phyloP scores from a whole-genome alignment of 2,797 vertebrate genomes.

The Neoniphon sammara region DNA sequence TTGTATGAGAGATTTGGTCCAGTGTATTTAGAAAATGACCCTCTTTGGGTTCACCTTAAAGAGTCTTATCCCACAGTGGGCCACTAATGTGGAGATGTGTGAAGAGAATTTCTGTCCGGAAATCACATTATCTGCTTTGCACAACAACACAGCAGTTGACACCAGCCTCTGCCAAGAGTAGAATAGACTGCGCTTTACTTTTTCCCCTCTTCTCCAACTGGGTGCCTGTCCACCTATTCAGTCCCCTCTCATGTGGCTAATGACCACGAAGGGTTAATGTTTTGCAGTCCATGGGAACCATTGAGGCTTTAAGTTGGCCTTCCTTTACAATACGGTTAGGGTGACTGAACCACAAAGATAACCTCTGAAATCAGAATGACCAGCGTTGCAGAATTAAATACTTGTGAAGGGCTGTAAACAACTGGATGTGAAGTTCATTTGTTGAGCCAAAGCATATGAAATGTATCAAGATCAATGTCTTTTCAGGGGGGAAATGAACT shows the following conservation, averaged over 20 bases:
- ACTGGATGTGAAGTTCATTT: slow-evolving; percentile 42
- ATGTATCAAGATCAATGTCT: slow-evolving; percentile 17
- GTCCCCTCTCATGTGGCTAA: slow-evolving; percentile 56
- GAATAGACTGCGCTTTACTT: slow-evolving; percentile 49
- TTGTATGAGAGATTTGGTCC: slow-evolving; percentile 48
- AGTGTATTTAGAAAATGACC: slow-evolving; percentile 48
- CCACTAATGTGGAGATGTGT: slow-evolving; percentile 47
- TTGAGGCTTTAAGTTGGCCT: slow-evolving; percentile 65
- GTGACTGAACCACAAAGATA: slow-evolving; percentile 61
- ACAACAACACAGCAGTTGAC: slow-evolving; percentile 67
- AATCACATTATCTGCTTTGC: slow-evolving; percentile 75
- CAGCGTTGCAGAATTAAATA: slow-evolving; percentile 75
- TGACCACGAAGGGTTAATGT: slow-evolving; percentile 72
- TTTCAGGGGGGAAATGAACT: not conserved
- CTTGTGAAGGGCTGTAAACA: slow-evolving; percentile 70
- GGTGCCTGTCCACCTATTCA: slow-evolving; percentile 65
- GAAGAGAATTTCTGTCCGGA: slow-evolving; percentile 62
- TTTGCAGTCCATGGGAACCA: slow-evolving; percentile 68
- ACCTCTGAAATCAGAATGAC: slow-evolving; percentile 69
- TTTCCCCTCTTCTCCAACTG: slow-evolving; percentile 40
- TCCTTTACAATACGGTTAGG: slow-evolving; percentile 47
- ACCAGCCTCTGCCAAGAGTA: slow-evolving; percentile 50
- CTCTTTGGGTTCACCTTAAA: slow-evolving; percentile 59
- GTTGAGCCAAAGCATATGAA: slow-evolving; percentile 35
- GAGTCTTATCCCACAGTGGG: slow-evolving; percentile 51